Percentiles rank a stretch among this genome's conserved stretches.
Conservation (phyloP, 1,140 invertebrate genomes). For the Coptotermes formosanus region DNA sequence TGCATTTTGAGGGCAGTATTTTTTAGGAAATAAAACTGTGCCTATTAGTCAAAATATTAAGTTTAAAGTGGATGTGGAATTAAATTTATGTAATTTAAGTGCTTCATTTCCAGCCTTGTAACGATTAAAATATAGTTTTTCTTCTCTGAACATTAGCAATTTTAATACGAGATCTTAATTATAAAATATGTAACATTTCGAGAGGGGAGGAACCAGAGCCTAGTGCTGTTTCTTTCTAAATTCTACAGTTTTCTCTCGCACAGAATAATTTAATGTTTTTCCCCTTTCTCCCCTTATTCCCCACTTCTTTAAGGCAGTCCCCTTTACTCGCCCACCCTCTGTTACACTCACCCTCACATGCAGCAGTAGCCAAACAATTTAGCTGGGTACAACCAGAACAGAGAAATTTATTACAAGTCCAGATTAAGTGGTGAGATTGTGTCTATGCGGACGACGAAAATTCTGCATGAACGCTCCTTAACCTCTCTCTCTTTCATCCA, state of each 20-base stretch:
- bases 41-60: background rate
- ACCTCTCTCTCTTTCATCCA: background rate
- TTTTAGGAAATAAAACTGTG: background rate
- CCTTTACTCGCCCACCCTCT: background rate
- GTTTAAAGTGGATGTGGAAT: background rate
- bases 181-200: background rate
- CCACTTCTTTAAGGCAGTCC: too few relatives aligned
- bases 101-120: background rate
- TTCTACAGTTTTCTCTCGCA: background rate
- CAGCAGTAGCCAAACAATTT: background rate
- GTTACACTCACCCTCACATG: background rate
- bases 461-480: background rate
- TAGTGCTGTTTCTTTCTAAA: background rate
- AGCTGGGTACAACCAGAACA: background rate
- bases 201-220: background rate
- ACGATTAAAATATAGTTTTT: background rate
- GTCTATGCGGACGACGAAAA: background rate
- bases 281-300: too few relatives aligned
- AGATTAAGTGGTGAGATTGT: slow-evolving; percentile 11
- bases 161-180: background rate
- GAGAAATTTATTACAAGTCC: background rate
- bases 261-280: background rate
- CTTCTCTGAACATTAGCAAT: background rate
- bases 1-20: background rate
- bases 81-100: background rate